Evolutionary conservation across 2,113 vertebrate species (phyloP).

Genomic region (Bombycilla garrulus): DNA sequence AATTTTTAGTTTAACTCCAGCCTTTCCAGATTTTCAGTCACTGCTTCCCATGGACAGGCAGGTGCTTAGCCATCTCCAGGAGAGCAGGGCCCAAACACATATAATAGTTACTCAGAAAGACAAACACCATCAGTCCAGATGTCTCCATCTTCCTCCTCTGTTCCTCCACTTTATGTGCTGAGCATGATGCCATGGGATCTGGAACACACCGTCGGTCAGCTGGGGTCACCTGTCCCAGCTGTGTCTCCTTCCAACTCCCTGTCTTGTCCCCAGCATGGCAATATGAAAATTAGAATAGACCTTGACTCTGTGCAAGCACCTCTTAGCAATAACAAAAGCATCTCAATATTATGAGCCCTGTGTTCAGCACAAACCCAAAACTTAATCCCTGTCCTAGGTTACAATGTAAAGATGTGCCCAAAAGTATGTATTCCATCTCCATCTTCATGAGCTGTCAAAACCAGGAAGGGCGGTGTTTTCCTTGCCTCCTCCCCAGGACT

Average conservation of each 20-base stretch:
- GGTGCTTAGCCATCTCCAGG: background rate
- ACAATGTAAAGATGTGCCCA: too few species aligned
- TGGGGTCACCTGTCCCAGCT: background rate
- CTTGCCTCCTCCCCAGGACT: too few species aligned
- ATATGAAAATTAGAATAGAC: background rate
- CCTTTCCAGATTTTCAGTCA: background rate
- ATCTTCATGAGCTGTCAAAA: too few species aligned
- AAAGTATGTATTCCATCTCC: too few species aligned
- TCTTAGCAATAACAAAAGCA: background rate
- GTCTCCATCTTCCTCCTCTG: background rate
- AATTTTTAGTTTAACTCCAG: background rate
- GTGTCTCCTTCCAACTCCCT: background rate
- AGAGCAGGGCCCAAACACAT: too few species aligned
- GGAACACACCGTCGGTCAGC: background rate
- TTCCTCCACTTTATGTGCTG: background rate
- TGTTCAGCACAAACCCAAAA: background rate
- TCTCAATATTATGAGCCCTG: background rate
- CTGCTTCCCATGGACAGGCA: background rate
- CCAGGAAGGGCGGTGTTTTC: too few species aligned
- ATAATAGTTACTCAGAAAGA: background rate
- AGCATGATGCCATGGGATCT: background rate
- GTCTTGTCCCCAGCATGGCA: background rate
- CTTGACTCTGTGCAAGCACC: background rate
- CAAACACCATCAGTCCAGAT: background rate
- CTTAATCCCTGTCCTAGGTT: background rate